These are phyloP conservation scores for Heliornis fulica DNA, from an alignment of 2,113 vertebrate genomes.

Conservation along the genomic window DNA sequence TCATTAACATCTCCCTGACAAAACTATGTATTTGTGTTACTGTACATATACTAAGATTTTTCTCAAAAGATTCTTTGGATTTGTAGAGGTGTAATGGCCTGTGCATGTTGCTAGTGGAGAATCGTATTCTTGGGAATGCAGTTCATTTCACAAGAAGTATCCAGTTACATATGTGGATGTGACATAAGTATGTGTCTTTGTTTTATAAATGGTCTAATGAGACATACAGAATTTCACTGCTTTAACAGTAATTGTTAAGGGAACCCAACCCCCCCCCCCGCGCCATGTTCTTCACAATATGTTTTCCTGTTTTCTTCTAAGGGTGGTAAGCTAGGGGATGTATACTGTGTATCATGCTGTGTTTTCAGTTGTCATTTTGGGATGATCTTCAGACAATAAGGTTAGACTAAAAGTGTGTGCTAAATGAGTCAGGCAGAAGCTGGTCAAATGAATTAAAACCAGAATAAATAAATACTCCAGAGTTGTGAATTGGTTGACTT, in stretches of 20 bases:
- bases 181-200: neutral
- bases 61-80: neutral
- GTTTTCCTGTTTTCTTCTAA: neutral
- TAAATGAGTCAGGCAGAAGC: neutral
- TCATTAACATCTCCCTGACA: neutral
- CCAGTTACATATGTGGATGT: neutral
- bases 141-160: constrained; percentile 1
- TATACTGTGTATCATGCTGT: neutral
- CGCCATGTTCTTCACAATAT: neutral
- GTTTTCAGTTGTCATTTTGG: constrained; percentile 32
- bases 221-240: neutral
- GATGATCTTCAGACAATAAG: constrained; percentile 15
- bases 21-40: neutral
- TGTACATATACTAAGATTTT: neutral
- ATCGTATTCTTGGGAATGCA: neutral
- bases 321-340: neutral
- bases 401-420: neutral
- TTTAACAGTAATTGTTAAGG: neutral
- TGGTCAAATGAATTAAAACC: constrained; percentile 25
- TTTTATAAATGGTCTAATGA: neutral
- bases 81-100: constrained; percentile 2
- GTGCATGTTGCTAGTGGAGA: neutral
- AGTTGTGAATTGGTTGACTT: neutral
- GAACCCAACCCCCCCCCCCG: neutral
- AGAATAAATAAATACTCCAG: constrained; percentile 24